phyloP scores from a whole-genome alignment of 1,140 invertebrate species.

The Hormaphis cornu region DNA sequence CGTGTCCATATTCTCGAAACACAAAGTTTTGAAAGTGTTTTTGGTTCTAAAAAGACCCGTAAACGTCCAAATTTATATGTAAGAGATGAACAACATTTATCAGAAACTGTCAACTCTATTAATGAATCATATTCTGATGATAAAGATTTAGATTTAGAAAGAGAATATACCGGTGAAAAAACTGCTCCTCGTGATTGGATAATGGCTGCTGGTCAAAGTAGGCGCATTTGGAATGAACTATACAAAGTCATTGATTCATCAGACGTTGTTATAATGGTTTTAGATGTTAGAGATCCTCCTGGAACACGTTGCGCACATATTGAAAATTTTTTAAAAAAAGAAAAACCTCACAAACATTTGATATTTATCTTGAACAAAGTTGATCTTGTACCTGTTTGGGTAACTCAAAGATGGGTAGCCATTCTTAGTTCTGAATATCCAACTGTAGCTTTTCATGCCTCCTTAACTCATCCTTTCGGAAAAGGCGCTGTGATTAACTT shows the following conservation, averaged over 20 bases:
- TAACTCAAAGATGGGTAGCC: slow-evolving; percentile 91
- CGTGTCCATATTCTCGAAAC: slow-evolving; percentile 92
- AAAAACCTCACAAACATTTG: slow-evolving; percentile 88
- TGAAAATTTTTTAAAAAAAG: slow-evolving; percentile 66
- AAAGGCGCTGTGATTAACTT: slow-evolving; percentile 97
- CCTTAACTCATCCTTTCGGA: slow-evolving; percentile 91
- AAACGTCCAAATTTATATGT: slow-evolving; percentile 81
- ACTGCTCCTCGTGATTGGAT: slow-evolving; percentile 71
- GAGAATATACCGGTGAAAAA: slow-evolving; percentile 64
- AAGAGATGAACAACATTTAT: slow-evolving; percentile 59
- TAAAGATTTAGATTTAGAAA: slow-evolving; percentile 71
- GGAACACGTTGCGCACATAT: slow-evolving; percentile 90
- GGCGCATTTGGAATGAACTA: slow-evolving; percentile 97
- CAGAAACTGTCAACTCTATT: slow-evolving; percentile 58
- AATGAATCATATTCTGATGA: slow-evolving; percentile 63
- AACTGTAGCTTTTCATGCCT: slow-evolving; percentile 96
- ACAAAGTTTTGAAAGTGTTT: slow-evolving; percentile 86
- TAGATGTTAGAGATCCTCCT: slow-evolving; percentile 90
- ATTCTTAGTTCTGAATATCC: slow-evolving; percentile 90
- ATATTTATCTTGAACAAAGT: slow-evolving; percentile 94
- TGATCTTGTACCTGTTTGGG: slow-evolving; percentile 92
- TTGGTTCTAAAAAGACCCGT: slow-evolving; percentile 86
- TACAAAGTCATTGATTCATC: slow-evolving; percentile 99
- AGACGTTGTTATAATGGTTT: slow-evolving; percentile 72
- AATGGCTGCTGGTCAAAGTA: slow-evolving; percentile 88